phyloP scores from a whole-genome alignment of 2,888 invertebrate species.

The Lottia gigantea region DNA sequence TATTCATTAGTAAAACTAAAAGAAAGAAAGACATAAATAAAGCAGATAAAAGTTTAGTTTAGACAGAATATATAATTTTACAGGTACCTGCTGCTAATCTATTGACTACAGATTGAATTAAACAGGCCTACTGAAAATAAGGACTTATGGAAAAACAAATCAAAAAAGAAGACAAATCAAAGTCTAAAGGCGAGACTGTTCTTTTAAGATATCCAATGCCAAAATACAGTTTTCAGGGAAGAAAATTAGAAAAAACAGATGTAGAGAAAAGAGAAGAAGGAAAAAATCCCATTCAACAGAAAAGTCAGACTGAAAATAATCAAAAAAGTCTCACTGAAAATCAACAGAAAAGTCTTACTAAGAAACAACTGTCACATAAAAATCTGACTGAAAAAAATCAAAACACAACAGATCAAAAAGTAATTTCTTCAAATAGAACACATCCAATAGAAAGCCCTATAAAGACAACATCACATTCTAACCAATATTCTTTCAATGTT shows the following conservation, averaged over 20 bases:
- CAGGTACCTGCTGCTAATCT: too few species aligned
- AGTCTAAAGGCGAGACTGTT: constrained; percentile 41
- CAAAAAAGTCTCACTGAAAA: constrained; percentile 5
- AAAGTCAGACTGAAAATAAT: constrained; percentile 6
- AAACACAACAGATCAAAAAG: background rate
- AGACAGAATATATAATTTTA: too few species aligned
- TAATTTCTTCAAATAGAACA: background rate
- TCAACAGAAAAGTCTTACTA: background rate
- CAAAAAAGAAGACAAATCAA: constrained; percentile 25
- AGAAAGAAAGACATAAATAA: too few species aligned
- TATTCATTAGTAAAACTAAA: too few species aligned
- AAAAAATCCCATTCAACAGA: constrained; percentile 9
- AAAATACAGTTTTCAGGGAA: constrained; percentile 50
- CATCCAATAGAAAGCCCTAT: background rate
- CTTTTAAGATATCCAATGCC: constrained; percentile 50
- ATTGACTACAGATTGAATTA: background rate
- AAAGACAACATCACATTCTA: background rate
- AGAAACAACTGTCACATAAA: background rate
- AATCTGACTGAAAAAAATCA: constrained; percentile 6
- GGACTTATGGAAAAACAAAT: constrained; percentile 29
- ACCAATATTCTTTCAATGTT: constrained; percentile 4
- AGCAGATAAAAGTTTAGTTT: too few species aligned
- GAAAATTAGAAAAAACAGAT: constrained; percentile 33
- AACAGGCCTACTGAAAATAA: constrained; percentile 12
- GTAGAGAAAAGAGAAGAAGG: constrained; percentile 16